Percentiles rank a stretch among this genome's conserved stretches.
phyloP scores from a whole-genome alignment of 2,888 invertebrate genomes.

The Creontiades dilutus region DNA sequence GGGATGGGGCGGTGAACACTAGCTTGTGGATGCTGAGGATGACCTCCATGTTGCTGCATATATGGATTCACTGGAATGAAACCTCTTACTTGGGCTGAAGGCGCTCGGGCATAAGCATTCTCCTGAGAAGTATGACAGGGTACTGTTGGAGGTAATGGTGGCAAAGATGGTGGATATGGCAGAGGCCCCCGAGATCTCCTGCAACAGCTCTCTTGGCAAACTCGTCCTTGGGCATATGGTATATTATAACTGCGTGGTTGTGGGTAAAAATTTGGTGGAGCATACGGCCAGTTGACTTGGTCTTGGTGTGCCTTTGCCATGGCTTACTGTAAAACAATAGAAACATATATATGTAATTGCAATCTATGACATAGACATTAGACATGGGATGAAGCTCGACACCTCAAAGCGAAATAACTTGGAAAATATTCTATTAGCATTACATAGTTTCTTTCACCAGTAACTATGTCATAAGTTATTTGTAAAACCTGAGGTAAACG shows the following conservation, averaged over 20 bases:
- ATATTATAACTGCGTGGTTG: slow-evolving; percentile 45
- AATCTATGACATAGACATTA: neutral
- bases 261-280: slow-evolving; percentile 49
- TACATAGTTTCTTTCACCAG: too few species aligned
- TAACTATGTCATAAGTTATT: too few species aligned
- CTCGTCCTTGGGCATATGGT: slow-evolving; percentile 51
- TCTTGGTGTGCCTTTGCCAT: slow-evolving; percentile 69
- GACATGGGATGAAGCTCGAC: neutral
- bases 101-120: slow-evolving; percentile 53
- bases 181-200: slow-evolving; percentile 51
- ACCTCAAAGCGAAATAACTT: too few species aligned
- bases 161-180: slow-evolving; percentile 35
- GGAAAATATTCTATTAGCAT: too few species aligned
- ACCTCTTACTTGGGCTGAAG: slow-evolving; percentile 11
- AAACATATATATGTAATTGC: neutral
- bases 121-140: slow-evolving; percentile 58
- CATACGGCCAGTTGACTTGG: slow-evolving; percentile 67
- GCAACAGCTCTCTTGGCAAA: slow-evolving; percentile 64
- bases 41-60: slow-evolving; percentile 50
- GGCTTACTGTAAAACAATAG: neutral
- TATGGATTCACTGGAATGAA: slow-evolving; percentile 63
- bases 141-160: slow-evolving; percentile 52
- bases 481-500: too few species aligned
- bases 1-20: slow-evolving; percentile 66
- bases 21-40: slow-evolving; percentile 57